These are phyloP conservation scores for Ophiodon elongatus DNA, from an alignment of 2,113 vertebrate species.

Conservation along the genomic window DNA sequence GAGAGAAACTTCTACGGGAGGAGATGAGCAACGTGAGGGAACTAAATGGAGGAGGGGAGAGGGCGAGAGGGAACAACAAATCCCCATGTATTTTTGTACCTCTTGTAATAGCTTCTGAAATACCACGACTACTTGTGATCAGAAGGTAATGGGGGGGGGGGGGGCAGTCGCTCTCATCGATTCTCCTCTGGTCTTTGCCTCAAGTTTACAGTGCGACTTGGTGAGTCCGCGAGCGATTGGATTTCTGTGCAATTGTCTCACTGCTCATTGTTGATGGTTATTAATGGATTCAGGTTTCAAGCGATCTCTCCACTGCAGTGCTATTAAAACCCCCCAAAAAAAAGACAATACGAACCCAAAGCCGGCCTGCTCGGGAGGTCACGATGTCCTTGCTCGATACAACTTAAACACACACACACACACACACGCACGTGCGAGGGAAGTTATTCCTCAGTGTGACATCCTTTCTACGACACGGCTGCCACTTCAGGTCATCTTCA, in stretches of 20 bases:
- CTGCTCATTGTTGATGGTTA: slow-evolving; percentile 51
- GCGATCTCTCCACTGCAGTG: background rate
- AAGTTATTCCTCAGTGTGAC: slow-evolving; percentile 30
- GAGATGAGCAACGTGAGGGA: slow-evolving; percentile 50
- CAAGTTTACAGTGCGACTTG: slow-evolving; percentile 38
- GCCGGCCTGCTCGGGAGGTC: slow-evolving; percentile 8
- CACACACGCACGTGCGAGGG: background rate
- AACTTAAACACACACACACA: background rate
- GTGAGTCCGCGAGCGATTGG: slow-evolving; percentile 24
- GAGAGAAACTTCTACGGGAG: slow-evolving; percentile 36
- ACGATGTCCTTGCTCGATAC: background rate
- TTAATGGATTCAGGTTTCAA: slow-evolving; percentile 46
- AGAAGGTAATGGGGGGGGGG: slow-evolving; percentile 60
- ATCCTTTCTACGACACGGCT: slow-evolving; percentile 34
- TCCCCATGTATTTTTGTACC: slow-evolving; percentile 59
- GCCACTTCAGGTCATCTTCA: slow-evolving; percentile 52
- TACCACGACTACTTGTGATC: slow-evolving; percentile 58
- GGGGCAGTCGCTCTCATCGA: slow-evolving; percentile 48
- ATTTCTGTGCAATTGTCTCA: slow-evolving; percentile 20
- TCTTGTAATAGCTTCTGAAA: slow-evolving; percentile 71
- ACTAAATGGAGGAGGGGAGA: slow-evolving; percentile 1
- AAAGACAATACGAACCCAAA: slow-evolving; percentile 3
- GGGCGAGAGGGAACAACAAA: slow-evolving; percentile 46
- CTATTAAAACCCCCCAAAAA: background rate
- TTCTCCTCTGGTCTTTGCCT: slow-evolving; percentile 47